Evolutionary conservation across 2,113 vertebrate genomes (phyloP), one percentile per base, ranked within the genome.

Genomic region (Myocastor coypus): DNA sequence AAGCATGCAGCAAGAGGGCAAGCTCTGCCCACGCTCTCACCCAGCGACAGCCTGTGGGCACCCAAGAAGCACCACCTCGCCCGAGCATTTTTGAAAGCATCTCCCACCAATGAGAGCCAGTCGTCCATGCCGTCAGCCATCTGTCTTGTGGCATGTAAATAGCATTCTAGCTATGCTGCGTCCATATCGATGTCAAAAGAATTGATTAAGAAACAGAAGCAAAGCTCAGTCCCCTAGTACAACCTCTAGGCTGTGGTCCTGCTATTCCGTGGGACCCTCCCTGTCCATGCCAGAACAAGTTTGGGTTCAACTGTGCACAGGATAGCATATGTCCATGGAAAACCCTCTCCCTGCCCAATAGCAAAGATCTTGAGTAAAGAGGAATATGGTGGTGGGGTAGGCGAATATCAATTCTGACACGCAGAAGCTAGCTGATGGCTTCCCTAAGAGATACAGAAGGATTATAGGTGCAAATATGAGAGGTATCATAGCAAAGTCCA

Each of bases 221-320:
- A 34, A 11, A 80, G 28, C 4, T 81, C 14, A 10, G n/a, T 81
- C 17, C 73, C 7, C 11, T 3, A 1, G 20, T 32, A 12, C 1
- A 7, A 0, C 26, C 37, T 80, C 22, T 34, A 16, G 7, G 7
- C 17, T 57, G 1, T 32, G 1, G 42, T 17, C 13, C 8, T 11
- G 2, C 24, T 22, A 14, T 50, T 40, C 34, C 32, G 12, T 40
- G 22, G 64, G 10, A 34, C 20, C 42, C 16, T 81, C 13, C 46
- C 26, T 71, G 7, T 46, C 19, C 14, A 6, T 14, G 11, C 28
- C n/a, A 75, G 71, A 3, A 12, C 2, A 22, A 3, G 0, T 59
- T 2, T 22, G 52, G 52, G 2, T 19, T 40, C 63, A 26, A 87
- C 2, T 5, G 4, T 24, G 8, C 63, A 46, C 17, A 26, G 63